phyloP scores from a whole-genome alignment of 2,888 invertebrate genomes.

The Nymphalis c-album region DNA sequence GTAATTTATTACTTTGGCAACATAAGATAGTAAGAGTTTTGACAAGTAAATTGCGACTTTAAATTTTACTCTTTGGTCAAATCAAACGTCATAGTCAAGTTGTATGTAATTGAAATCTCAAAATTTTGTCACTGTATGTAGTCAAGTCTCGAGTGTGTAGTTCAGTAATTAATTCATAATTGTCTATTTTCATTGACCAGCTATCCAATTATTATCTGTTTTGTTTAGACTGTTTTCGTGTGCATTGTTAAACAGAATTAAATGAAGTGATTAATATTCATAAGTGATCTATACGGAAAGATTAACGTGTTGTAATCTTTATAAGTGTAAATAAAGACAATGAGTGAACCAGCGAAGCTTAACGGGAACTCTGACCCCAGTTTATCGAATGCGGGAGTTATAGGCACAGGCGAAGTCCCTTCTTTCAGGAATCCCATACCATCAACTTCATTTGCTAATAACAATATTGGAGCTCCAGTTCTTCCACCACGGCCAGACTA shows the following conservation, averaged over 20 bases:
- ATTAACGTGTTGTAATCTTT: constrained; percentile 14
- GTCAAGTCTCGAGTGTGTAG: not conserved
- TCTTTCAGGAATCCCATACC: constrained; percentile 60
- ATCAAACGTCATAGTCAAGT: too few species aligned
- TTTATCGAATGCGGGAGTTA: constrained; percentile 55
- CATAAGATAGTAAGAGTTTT: too few species aligned
- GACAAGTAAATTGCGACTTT: too few species aligned
- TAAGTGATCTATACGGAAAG: constrained; percentile 7
- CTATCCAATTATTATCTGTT: not conserved
- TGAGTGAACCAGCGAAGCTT: constrained; percentile 64
- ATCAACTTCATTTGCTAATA: constrained; percentile 48
- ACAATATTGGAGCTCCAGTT: constrained; percentile 48
- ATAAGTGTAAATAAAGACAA: constrained; percentile 39
- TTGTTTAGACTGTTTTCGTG: not conserved
- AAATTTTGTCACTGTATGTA: not conserved
- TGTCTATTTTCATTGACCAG: not conserved
- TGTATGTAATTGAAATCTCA: not conserved
- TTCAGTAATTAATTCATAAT: not conserved
- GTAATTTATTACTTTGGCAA: too few species aligned
- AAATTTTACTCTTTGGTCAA: too few species aligned
- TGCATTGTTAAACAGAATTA: not conserved
- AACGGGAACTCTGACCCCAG: constrained; percentile 55
- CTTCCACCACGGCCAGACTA: constrained; percentile 66
- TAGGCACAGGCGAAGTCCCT: constrained; percentile 44
- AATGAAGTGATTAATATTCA: not conserved